These are phyloP conservation scores for Petrophora chlorosata DNA, from an alignment of 2,888 invertebrate genomes.

Conservation along the genomic window DNA sequence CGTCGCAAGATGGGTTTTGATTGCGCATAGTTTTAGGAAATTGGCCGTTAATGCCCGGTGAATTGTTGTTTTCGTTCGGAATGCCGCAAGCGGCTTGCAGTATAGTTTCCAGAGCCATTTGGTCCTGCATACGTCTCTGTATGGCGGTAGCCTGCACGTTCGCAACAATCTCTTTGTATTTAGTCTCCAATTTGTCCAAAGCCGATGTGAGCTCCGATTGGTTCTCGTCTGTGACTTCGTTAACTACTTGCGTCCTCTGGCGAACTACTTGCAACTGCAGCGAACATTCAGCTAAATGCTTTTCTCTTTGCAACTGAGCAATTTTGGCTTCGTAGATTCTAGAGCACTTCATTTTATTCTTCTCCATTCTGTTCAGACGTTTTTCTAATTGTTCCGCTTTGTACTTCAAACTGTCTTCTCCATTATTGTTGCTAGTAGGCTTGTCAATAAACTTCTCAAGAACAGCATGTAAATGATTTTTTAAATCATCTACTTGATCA, in stretches of 20 bases:
- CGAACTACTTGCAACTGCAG: slow-evolving; percentile 67
- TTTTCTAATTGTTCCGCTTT: slow-evolving; percentile 61
- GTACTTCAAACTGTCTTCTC: slow-evolving; percentile 46
- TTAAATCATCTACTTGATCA: slow-evolving; percentile 54
- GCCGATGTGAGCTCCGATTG: slow-evolving; percentile 60
- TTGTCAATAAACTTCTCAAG: slow-evolving; percentile 54
- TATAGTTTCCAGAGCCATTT: slow-evolving; percentile 66
- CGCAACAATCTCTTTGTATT: slow-evolving; percentile 73
- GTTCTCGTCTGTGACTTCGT: slow-evolving; percentile 62
- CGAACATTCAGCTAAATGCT: slow-evolving; percentile 66
- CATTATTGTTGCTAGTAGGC: slow-evolving; percentile 43
- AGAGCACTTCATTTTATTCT: slow-evolving; percentile 57
- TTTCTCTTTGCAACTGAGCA: slow-evolving; percentile 63
- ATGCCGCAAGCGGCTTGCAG: slow-evolving; percentile 61
- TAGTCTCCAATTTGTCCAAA: slow-evolving; percentile 67
- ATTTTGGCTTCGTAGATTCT: slow-evolving; percentile 64
- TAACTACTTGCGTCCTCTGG: slow-evolving; percentile 66
- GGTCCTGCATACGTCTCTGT: slow-evolving; percentile 71
- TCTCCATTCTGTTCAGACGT: slow-evolving; percentile 65
- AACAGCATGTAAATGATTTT: slow-evolving; percentile 52
- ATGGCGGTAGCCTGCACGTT: slow-evolving; percentile 74
- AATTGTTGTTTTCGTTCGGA: slow-evolving; percentile 41
- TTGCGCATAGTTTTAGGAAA: slow-evolving; percentile 49
- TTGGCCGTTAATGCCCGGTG: slow-evolving; percentile 40
- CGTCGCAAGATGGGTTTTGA: slow-evolving; percentile 53